Base-by-base conservation (phyloP, 2,113 vertebrate species). In the Triplophysa dalaica region DNA sequence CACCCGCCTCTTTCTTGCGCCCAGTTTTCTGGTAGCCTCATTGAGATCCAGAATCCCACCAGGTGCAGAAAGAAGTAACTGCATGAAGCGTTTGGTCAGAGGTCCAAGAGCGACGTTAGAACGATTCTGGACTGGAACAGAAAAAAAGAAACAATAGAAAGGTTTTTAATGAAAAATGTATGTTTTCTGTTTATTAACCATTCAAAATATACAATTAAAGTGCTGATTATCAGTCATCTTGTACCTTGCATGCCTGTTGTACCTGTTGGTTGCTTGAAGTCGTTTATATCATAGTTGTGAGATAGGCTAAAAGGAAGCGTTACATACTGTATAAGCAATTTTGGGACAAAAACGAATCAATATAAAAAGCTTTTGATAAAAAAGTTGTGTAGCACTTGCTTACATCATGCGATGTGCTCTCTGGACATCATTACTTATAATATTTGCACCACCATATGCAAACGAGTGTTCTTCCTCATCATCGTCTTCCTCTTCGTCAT, bases 1-100 rank as follows among this genome's bases (percentile, higher is more conserved):
- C 0, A 99, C 92, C n/a, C 96, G 90, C 38, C 94, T 89, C 69
- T 94, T 94, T 2, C 92, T 86, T 0, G 96, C 93, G 2, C 94
- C 92, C 69, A 99, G 89, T 3, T 79, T 88, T 6, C 33, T 83
- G 0, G 91, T 89, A 0, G 90, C 95, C 52, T 95, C 90, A 21
- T 95, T 92, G 75, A 98, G 88, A 88, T 99, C 96, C 52, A 98
- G 88, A 8, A 92, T 85, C 17, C 94, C 93, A 0, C 93, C 90
- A 0, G 95, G 95, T 4, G 95, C 89, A 11, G 77, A 75, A 85
- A 87, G 89, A 64, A 98, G 79, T 65, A 97, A 90, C 78, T 95
- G 91, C 92, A 98, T 93, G 88, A 98, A 96, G 33, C 90, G 93
- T 63, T 86, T 91, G 3, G 96, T 95, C 87, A 98, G 87, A 29